Percentiles rank a stretch among this genome's conserved stretches.
Conservation (phyloP, 2,888 invertebrate species). For the Bellardia pandia region DNA sequence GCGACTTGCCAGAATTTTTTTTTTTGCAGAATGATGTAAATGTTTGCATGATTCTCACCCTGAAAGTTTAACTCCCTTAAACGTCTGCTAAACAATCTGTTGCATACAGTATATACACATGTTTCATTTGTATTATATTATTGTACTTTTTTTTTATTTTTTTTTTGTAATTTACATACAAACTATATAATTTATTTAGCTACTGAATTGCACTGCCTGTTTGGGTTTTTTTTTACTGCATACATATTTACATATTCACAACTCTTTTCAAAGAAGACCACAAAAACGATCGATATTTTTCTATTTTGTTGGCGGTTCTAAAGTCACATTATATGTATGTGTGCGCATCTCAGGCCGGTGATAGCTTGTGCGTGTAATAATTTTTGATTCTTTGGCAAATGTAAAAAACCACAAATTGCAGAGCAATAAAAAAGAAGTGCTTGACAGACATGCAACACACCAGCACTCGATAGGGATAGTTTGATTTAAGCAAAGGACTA, state of each 20-base stretch:
- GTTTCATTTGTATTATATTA: not conserved
- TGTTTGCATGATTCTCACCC: no score
- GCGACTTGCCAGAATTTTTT: no score
- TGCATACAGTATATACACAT: not conserved
- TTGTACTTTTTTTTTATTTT: not conserved
- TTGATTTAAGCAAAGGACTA: slow-evolving; percentile 27
- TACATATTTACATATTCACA: slow-evolving; percentile 6
- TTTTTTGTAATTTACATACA: slow-evolving; percentile 8
- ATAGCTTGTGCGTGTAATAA: slow-evolving; percentile 66
- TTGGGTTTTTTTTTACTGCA: not conserved
- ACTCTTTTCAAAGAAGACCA: slow-evolving; percentile 50
- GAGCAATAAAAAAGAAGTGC: slow-evolving; percentile 40
- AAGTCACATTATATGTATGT: slow-evolving; percentile 40
- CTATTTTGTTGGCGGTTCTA: slow-evolving; percentile 47
- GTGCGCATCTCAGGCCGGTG: not conserved
- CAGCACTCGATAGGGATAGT: not conserved
- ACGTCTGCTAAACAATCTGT: slow-evolving; percentile 26
- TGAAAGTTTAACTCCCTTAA: not conserved
- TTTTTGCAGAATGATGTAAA: no score
- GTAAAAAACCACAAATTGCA: slow-evolving; percentile 62
- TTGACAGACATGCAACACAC: slow-evolving; percentile 47
- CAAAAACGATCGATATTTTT: slow-evolving; percentile 46
- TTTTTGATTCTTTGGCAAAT: slow-evolving; percentile 61
- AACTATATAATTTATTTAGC: slow-evolving; percentile 47
- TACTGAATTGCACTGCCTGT: slow-evolving; percentile 47